phyloP scores from a whole-genome alignment of 2,113 vertebrate genomes.

The Scolopax mira region DNA sequence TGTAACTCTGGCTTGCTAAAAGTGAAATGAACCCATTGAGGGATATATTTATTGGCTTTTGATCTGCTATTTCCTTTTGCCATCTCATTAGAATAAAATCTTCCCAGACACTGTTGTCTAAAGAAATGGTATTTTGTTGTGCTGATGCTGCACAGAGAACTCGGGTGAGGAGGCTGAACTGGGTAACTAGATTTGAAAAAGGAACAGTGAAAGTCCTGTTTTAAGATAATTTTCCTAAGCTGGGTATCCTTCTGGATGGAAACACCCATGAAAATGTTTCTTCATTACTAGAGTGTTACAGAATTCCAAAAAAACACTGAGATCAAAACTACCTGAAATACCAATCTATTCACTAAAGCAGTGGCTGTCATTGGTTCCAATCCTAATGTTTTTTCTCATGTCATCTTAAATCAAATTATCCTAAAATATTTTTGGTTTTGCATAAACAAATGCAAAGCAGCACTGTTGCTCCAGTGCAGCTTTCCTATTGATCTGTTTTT shows the following conservation, averaged over 20 bases:
- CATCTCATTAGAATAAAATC: not conserved
- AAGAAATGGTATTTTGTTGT: not conserved
- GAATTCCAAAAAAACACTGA: not conserved
- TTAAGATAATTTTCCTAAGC: not conserved
- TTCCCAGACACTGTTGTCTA: not conserved
- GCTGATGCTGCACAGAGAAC: not conserved
- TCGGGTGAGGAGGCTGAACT: not conserved
- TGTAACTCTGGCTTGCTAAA: not conserved
- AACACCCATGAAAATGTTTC: not conserved
- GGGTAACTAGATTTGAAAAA: not conserved
- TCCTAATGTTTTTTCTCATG: not conserved
- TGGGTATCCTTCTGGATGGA: not conserved
- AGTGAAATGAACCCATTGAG: not conserved
- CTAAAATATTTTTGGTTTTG: not conserved
- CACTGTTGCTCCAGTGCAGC: not conserved
- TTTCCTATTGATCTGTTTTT: not conserved
- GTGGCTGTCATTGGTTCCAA: not conserved
- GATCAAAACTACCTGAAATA: not conserved
- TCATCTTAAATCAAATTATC: not conserved
- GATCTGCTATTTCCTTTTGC: not conserved
- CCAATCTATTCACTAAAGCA: too few relatives aligned
- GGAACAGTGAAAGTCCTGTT: not conserved
- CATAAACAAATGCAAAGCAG: not conserved
- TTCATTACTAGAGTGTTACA: not conserved
- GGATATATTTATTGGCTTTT: not conserved